phyloP scores from a whole-genome alignment of 2,797 vertebrate genomes.

The Moxostoma hubbsi region DNA sequence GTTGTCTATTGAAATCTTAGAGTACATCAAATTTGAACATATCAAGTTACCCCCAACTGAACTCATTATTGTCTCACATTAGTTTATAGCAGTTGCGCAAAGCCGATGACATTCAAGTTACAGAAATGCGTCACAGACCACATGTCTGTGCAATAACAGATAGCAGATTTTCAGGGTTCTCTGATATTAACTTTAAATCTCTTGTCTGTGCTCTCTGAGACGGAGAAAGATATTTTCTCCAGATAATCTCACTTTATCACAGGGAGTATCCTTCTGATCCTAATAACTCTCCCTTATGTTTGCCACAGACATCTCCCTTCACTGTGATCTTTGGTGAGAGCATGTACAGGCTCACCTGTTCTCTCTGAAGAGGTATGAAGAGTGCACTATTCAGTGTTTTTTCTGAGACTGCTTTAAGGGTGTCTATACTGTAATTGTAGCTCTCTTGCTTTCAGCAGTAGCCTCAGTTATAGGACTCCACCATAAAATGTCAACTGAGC shows the following conservation, averaged over 20 bases:
- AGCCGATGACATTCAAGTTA: background rate
- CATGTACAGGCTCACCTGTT: background rate
- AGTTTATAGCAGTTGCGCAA: constrained; percentile 12
- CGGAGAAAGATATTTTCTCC: constrained; percentile 23
- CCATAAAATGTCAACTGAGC: constrained; percentile 13
- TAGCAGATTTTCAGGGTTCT: background rate
- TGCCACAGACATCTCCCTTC: constrained; percentile 10
- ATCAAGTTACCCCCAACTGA: constrained; percentile 4
- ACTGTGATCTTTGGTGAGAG: constrained; percentile 14
- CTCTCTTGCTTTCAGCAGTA: constrained; percentile 31
- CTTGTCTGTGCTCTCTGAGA: background rate
- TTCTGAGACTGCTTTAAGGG: constrained; percentile 19
- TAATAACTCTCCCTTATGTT: background rate
- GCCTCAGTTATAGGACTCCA: constrained; percentile 5
- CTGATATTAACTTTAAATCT: background rate
- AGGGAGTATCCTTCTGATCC: constrained; percentile 56
- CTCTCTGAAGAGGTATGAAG: background rate
- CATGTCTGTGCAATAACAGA: too few species aligned
- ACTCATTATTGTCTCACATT: background rate
- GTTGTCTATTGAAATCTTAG: background rate
- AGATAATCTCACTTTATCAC: constrained; percentile 28
- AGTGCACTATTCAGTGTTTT: constrained; percentile 35
- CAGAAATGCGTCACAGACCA: background rate
- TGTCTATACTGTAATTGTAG: constrained; percentile 22
- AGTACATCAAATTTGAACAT: constrained; percentile 24